Percentiles rank a stretch among this genome's conserved stretches.
Evolutionary conservation across 2,113 vertebrate species (phyloP).

Genomic region (Pleuronectes platessa): DNA sequence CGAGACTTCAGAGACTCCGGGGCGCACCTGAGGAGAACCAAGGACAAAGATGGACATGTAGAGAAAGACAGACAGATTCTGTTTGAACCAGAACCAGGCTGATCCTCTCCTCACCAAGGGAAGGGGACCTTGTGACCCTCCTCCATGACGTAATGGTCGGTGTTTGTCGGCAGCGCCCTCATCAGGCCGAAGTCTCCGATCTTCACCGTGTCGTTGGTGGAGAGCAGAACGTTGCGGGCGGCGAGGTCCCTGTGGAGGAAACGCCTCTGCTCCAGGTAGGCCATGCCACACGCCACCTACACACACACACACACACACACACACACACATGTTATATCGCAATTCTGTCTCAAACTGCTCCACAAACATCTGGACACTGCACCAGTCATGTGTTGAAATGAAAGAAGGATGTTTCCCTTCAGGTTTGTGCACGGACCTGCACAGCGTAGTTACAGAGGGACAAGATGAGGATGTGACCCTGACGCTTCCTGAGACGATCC

Average conservation of each 20-base stretch:
- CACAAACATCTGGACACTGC: no score
- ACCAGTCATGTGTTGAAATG: no score
- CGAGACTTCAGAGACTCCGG: conserved; percentile 97
- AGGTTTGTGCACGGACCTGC: conserved; percentile 81
- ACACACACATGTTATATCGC: conserved; percentile 67
- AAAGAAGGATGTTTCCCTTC: no score
- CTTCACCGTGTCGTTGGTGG: conserved; percentile 92
- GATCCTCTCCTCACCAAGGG: conserved; percentile 86
- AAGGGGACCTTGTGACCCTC: conserved; percentile 99
- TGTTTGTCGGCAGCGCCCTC: conserved; percentile 95
- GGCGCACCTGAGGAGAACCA: conserved; percentile 88
- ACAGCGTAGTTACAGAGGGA: conserved; percentile 94
- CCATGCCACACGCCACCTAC: conserved; percentile 95
- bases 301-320: conserved; percentile 77
- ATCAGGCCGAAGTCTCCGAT: conserved; percentile 98
- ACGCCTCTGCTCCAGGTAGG: conserved; percentile 94
- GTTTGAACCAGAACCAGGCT: no score
- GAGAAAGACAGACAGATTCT: background rate
- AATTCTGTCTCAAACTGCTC: no score
- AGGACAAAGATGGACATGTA: background rate
- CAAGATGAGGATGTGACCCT: conserved; percentile 94
- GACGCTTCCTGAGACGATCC: conserved; percentile 94
- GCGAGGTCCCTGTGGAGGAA: conserved; percentile 97
- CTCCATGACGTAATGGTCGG: conserved; percentile 97
- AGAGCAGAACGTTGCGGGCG: conserved; percentile 94